These are phyloP conservation scores for Panurus biarmicus DNA, from an alignment of 2,113 vertebrate genomes.

Conservation along the genomic window DNA sequence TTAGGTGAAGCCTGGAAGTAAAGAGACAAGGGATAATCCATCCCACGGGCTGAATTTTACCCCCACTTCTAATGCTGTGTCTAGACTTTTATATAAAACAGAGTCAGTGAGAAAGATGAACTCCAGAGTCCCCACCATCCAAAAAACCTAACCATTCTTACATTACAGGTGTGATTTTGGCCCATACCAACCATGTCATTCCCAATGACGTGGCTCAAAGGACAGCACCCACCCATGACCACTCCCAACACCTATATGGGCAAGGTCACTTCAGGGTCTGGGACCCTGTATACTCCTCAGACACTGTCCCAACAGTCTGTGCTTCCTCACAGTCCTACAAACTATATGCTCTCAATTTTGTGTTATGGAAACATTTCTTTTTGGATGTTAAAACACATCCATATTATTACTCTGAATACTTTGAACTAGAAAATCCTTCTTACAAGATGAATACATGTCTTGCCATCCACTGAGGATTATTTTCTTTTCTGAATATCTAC, in stretches of 20 bases:
- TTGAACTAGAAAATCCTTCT: not conserved
- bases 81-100: not conserved
- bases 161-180: not conserved
- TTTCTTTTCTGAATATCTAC: not conserved
- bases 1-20: not conserved
- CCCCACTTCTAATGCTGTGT: not conserved
- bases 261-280: not conserved
- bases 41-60: not conserved
- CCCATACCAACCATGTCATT: fast-evolving
- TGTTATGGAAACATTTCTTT: not conserved
- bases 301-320: not conserved
- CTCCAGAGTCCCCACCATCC: not conserved
- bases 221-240: not conserved
- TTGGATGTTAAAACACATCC: not conserved
- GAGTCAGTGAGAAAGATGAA: not conserved
- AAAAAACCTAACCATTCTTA: not conserved
- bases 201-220: not conserved
- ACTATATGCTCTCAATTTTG: not conserved
- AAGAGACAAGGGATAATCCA: not conserved
- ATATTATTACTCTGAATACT: not conserved
- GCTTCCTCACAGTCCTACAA: not conserved
- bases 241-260: not conserved
- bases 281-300: not conserved
- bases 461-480: not conserved
- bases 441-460: not conserved